A percentile compares a stretch with the other conserved stretches of the same genome.
These are phyloP conservation scores for Sylvia borin DNA, from an alignment of 2,797 vertebrate species.

Conservation along the genomic window DNA sequence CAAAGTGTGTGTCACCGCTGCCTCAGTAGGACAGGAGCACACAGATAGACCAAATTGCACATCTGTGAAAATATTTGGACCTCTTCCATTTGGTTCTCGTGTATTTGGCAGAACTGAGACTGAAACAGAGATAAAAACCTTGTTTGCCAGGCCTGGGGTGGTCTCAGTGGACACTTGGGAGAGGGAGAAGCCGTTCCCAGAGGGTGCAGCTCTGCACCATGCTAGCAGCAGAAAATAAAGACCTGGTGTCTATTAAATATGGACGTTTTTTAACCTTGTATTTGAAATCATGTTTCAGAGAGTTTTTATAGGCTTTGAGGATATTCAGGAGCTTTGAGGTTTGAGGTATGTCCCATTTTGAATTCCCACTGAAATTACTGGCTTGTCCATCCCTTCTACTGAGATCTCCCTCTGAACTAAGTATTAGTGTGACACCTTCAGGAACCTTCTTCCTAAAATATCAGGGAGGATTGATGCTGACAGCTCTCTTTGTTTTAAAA, in stretches of 20 bases:
- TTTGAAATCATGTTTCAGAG: not conserved
- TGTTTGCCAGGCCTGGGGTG: not conserved
- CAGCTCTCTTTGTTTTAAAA: not conserved
- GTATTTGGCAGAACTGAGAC: not conserved
- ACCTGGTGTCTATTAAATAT: not conserved
- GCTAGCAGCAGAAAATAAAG: not conserved
- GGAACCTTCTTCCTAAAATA: not conserved
- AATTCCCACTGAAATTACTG: not conserved
- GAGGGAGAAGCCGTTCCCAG: not conserved
- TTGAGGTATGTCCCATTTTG: not conserved
- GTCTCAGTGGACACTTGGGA: not conserved
- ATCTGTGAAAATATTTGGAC: not conserved
- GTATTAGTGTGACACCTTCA: not conserved
- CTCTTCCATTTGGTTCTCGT: not conserved
- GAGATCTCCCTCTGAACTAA: not conserved
- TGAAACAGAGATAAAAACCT: not conserved
- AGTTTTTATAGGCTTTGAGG: not conserved
- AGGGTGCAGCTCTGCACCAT: not conserved
- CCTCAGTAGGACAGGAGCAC: not conserved
- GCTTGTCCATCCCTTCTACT: not conserved
- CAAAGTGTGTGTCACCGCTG: rapidly evolving
- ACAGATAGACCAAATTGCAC: not conserved
- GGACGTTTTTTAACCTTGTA: not conserved
- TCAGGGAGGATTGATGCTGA: not conserved
- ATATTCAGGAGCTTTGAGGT: not conserved